A percentile compares a stretch with the other conserved stretches of the same genome.
These are phyloP conservation scores for Mercenaria mercenaria DNA, from an alignment of 1,140 invertebrate species.

Conservation along the genomic window DNA sequence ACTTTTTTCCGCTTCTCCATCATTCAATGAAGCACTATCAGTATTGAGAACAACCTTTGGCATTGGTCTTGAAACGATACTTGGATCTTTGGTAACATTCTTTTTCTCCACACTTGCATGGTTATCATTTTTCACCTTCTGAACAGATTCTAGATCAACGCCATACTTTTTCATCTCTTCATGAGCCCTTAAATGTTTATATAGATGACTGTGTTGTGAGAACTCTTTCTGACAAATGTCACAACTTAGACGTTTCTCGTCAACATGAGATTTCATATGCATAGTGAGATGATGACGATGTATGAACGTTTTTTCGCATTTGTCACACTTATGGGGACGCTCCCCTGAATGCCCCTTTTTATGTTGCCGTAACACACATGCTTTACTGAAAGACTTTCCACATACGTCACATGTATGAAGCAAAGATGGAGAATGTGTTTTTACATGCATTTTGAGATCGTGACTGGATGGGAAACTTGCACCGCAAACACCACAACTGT, in stretches of 20 bases:
- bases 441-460: constrained; percentile 72
- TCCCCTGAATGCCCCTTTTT: constrained; percentile 79
- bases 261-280: constrained; percentile 94
- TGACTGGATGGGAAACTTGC: constrained; percentile 62
- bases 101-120: neutral
- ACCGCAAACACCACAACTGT: constrained; percentile 74
- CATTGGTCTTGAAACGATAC: neutral
- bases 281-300: constrained; percentile 94
- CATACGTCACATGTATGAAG: constrained; percentile 73
- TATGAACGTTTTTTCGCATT: constrained; percentile 96
- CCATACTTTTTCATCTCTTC: neutral
- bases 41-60: neutral
- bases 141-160: neutral
- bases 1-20: neutral
- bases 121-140: neutral
- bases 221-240: constrained; percentile 89
- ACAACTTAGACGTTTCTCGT: constrained; percentile 92
- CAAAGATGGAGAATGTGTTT: constrained; percentile 70
- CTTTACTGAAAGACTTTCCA: constrained; percentile 74
- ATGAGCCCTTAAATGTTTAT: constrained; percentile 67
- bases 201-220: constrained; percentile 70
- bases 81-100: neutral
- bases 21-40: neutral
- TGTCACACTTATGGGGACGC: constrained; percentile 88
- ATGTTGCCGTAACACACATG: constrained; percentile 72